Evolutionary conservation across 2,797 vertebrate genomes (phyloP).

Genomic region (Sebastes itinus): DNA sequence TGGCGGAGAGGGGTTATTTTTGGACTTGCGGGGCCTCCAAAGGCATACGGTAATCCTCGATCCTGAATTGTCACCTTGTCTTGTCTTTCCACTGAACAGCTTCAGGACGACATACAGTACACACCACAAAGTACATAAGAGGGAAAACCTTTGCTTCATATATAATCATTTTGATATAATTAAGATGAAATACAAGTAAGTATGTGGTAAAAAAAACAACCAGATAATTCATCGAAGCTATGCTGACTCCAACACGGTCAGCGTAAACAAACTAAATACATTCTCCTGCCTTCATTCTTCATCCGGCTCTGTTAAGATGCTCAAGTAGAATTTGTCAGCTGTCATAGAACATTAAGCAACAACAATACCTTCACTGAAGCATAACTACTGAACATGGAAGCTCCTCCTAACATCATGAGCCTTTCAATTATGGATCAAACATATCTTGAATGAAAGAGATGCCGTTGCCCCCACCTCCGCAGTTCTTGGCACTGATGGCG

Average conservation of each 20-base stretch:
- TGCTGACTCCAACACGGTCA: not conserved
- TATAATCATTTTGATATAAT: not conserved
- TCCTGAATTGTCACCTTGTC: constrained; percentile 20
- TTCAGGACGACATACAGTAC: not conserved
- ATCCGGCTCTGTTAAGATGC: not conserved
- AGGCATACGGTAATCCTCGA: constrained; percentile 9
- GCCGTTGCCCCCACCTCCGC: constrained; percentile 83
- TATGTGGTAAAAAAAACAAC: not conserved
- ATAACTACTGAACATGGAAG: not conserved
- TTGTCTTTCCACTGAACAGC: constrained; percentile 2
- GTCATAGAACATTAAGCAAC: not conserved
- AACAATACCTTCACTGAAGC: not conserved
- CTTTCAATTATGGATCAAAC: not conserved
- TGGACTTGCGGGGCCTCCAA: constrained; percentile 18
- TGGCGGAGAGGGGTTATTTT: constrained; percentile 39
- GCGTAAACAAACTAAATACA: constrained; percentile 21
- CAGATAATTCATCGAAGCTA: not conserved
- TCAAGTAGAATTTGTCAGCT: not conserved
- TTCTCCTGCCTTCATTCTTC: not conserved
- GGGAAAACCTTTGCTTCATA: not conserved
- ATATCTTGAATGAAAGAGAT: not conserved
- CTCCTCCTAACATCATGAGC: not conserved
- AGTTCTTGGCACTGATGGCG: constrained; percentile 89
- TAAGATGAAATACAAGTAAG: not conserved
- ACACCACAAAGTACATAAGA: not conserved